phyloP scores from a whole-genome alignment of 2,113 vertebrate species.

The Phocoena sinus region DNA sequence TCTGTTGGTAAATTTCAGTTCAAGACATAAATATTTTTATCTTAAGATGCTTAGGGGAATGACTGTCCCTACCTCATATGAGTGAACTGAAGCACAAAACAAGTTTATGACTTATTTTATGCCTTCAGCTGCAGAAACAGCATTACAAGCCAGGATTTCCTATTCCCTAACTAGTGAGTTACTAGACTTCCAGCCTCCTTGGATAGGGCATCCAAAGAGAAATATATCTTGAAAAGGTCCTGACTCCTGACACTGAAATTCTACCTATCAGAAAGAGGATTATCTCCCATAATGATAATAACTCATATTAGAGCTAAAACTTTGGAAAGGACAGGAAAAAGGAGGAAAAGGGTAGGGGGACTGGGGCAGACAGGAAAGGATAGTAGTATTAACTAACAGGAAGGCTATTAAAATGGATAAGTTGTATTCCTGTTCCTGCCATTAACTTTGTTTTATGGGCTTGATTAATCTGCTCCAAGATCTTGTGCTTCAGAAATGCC shows the following conservation, averaged over 20 bases:
- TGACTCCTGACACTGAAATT: not conserved
- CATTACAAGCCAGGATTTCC: not conserved
- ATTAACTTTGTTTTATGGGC: not conserved
- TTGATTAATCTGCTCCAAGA: slow-evolving; percentile 1
- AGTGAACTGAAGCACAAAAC: slow-evolving; percentile 44
- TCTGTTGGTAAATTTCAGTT: slow-evolving; percentile 26
- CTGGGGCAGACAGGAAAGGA: not conserved
- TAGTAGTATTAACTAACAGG: not conserved
- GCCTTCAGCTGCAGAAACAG: not conserved
- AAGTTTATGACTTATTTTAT: not conserved
- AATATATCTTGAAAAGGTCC: not conserved
- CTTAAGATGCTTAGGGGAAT: not conserved
- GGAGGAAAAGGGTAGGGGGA: not conserved
- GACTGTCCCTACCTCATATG: not conserved
- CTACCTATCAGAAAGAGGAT: not conserved
- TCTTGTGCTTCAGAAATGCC: slow-evolving; percentile 20
- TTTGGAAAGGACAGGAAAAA: not conserved
- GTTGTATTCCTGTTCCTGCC: not conserved
- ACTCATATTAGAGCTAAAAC: not conserved
- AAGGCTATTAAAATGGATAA: not conserved
- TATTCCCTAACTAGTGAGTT: not conserved
- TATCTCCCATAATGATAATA: not conserved
- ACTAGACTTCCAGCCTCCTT: not conserved
- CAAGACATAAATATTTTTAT: not conserved
- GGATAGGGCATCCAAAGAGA: not conserved